phyloP scores from a whole-genome alignment of 2,113 vertebrate genomes.

The Rhadina sibilatrix region DNA sequence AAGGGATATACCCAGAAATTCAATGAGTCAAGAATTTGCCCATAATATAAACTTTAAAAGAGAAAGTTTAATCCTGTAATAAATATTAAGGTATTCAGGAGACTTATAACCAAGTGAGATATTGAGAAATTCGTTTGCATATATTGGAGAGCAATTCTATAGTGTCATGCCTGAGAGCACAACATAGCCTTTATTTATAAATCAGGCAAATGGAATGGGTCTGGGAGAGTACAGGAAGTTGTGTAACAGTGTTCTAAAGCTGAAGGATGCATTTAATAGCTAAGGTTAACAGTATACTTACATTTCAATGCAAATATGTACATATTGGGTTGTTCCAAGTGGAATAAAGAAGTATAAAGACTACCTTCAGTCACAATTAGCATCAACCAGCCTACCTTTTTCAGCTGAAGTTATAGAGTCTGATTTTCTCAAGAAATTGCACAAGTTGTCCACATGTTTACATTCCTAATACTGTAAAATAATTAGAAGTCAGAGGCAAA shows the following conservation, averaged over 20 bases:
- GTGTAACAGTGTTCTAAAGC: background rate
- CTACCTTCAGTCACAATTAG: background rate
- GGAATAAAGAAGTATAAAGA: background rate
- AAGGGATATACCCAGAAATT: background rate
- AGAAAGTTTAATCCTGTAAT: background rate
- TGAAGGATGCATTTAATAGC: background rate
- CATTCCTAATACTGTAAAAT: background rate
- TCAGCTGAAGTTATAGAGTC: background rate
- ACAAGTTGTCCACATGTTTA: background rate
- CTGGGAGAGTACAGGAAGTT: background rate
- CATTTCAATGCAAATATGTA: background rate
- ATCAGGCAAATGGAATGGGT: background rate
- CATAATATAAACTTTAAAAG: background rate
- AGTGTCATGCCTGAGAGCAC: background rate
- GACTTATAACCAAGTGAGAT: background rate
- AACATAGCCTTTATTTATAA: background rate
- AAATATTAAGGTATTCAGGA: background rate
- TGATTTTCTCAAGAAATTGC: background rate
- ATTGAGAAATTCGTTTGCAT: background rate
- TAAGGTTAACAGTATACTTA: background rate
- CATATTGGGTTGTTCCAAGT: background rate
- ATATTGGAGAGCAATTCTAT: background rate
- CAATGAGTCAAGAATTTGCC: background rate
- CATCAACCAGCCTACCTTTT: accelerated
- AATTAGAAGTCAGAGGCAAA: background rate